phyloP scores from a whole-genome alignment of 2,888 invertebrate species.

The Drosophila sordidula region DNA sequence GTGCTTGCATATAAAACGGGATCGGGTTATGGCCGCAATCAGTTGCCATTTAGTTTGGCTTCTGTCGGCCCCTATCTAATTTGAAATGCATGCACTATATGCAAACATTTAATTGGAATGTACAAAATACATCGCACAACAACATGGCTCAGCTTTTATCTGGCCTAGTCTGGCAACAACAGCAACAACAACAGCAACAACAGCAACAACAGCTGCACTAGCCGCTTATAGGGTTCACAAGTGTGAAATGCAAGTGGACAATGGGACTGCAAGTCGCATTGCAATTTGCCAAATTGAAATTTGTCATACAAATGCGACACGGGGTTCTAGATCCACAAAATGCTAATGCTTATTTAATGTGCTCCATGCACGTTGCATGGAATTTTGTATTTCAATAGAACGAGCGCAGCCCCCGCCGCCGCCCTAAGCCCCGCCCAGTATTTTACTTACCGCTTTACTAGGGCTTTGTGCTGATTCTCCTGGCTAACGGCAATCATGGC shows the following conservation, averaged over 20 bases:
- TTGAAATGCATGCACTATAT: constrained; percentile 43
- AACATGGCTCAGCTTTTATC: neutral
- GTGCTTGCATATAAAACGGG: constrained; percentile 38
- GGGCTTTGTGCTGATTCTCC: constrained; percentile 88
- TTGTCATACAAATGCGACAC: constrained; percentile 71
- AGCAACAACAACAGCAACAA: constrained; percentile 1
- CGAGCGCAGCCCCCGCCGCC: neutral
- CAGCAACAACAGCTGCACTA: neutral
- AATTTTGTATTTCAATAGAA: constrained; percentile 44
- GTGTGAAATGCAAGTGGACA: constrained; percentile 35
- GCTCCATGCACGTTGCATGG: constrained; percentile 50
- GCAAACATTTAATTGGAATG: constrained; percentile 71
- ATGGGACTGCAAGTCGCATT: constrained; percentile 37
- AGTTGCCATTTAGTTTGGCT: constrained; percentile 11
- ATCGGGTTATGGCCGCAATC: constrained; percentile 9
- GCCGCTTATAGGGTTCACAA: constrained; percentile 14
- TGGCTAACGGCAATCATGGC: constrained; percentile 95
- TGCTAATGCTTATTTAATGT: constrained; percentile 80
- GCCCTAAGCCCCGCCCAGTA: neutral
- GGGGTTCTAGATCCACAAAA: constrained; percentile 42
- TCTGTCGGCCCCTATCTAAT: constrained; percentile 41
- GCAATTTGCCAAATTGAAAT: constrained; percentile 78
- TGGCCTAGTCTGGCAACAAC: neutral
- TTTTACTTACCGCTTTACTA: constrained; percentile 83
- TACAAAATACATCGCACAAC: constrained; percentile 53